A percentile compares a stretch with the other conserved stretches of the same genome.
Evolutionary conservation across 2,113 vertebrate genomes (phyloP).

Genomic region (Bolborhynchus lineola): DNA sequence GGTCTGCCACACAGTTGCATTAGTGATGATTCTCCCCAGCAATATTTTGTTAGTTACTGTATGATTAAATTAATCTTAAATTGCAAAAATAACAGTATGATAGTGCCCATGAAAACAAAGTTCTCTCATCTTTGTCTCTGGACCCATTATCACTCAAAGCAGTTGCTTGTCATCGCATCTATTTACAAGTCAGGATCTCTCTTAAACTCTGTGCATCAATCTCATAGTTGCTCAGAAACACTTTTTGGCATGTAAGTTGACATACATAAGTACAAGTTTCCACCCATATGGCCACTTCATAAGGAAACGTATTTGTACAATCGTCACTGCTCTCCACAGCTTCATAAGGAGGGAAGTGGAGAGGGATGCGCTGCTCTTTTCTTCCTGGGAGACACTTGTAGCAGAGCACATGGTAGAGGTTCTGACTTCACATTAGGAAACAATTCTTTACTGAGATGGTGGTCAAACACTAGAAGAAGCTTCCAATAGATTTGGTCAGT

Average conservation of each 20-base stretch:
- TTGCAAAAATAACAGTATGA: background rate
- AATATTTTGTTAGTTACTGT: background rate
- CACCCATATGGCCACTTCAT: accelerated
- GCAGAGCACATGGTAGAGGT: background rate
- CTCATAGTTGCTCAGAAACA: background rate
- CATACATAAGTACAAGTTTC: background rate
- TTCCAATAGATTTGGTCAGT: accelerated
- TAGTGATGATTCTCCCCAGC: background rate
- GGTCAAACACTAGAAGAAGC: background rate
- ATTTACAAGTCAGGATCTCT: background rate
- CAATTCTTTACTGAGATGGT: background rate
- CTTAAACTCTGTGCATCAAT: background rate
- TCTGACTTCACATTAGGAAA: background rate
- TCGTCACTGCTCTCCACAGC: background rate
- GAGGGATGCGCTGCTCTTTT: background rate
- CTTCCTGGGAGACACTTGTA: background rate
- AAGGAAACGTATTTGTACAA: background rate
- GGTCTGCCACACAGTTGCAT: background rate
- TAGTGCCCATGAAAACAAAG: background rate
- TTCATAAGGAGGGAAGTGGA: background rate
- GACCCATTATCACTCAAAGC: background rate
- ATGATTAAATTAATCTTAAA: background rate
- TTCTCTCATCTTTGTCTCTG: background rate
- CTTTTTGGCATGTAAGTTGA: background rate
- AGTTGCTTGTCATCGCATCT: background rate